These are phyloP conservation scores for Parazoanthus darwini DNA, from an alignment of 92 coral and sea anemone species.

Conservation along the genomic window DNA sequence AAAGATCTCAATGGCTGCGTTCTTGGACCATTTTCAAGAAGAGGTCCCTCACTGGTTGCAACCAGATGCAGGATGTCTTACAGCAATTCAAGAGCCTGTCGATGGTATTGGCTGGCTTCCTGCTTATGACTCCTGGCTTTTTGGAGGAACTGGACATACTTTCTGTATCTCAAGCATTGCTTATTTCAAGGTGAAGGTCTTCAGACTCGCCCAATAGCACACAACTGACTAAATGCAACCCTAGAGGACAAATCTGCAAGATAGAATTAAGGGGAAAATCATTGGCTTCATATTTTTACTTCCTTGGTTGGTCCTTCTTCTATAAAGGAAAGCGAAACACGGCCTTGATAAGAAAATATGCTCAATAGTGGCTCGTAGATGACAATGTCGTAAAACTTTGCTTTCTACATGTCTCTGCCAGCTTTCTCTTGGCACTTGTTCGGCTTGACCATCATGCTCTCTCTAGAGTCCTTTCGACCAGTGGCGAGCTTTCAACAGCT, in stretches of 20 bases:
- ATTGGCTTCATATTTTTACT: not conserved
- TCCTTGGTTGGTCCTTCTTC: not conserved
- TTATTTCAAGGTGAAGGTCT: conserved; percentile 22
- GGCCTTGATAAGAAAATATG: not conserved
- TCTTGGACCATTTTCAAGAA: not conserved
- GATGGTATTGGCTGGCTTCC: not conserved
- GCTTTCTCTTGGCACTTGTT: conserved; percentile 17
- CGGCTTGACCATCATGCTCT: not conserved
- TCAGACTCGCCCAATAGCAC: no score
- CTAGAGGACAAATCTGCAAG: conserved; percentile 14
- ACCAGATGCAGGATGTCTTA: not conserved
- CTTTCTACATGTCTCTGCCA: not conserved
- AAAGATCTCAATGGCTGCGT: not conserved
- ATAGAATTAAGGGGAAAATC: not conserved
- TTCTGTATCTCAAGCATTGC: conserved; percentile 20
- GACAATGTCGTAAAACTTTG: conserved; percentile 12
- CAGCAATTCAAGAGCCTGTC: not conserved
- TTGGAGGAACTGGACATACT: not conserved
- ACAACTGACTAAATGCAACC: not conserved
- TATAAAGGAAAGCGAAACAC: not conserved
- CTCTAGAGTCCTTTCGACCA: conserved; percentile 3
- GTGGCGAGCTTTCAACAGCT: not conserved
- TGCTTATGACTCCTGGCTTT: conserved; percentile 18
- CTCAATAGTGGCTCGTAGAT: conserved; percentile 23
- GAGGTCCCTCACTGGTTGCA: not conserved